Percentiles rank a stretch among this genome's conserved stretches.
phyloP scores from a whole-genome alignment of 92 coral and sea anemone genomes.

The Zoanthus sociatus region DNA sequence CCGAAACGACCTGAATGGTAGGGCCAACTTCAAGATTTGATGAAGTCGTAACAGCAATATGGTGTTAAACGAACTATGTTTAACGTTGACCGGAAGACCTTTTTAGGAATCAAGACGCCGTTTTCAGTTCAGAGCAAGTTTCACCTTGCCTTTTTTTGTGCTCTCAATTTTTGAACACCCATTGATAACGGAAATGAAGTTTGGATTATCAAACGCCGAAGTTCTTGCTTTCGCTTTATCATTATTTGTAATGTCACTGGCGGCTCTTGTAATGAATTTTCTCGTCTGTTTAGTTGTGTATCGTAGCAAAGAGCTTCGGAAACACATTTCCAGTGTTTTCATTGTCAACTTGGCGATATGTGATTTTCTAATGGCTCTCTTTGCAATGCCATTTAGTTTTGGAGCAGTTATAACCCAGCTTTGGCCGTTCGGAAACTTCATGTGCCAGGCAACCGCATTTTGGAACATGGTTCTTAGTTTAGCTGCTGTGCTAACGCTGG shows the following conservation, averaged over 20 bases:
- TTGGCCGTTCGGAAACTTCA: conserved; percentile 88
- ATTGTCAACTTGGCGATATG: conserved; percentile 95
- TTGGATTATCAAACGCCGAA: conserved; percentile 70
- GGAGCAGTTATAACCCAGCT: conserved; percentile 77
- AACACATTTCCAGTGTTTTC: conserved; percentile 93
- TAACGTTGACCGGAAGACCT: background rate
- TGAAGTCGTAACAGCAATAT: background rate
- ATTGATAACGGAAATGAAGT: conserved; percentile 57
- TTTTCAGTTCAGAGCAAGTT: background rate
- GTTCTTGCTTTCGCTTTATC: conserved; percentile 70
- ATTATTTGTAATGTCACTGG: conserved; percentile 80
- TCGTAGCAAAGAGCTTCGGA: conserved; percentile 88
- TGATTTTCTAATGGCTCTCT: conserved; percentile 89
- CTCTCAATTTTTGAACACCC: background rate
- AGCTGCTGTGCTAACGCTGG: conserved; percentile 89
- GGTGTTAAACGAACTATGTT: background rate
- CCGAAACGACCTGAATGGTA: conserved; percentile 16
- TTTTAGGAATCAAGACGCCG: background rate
- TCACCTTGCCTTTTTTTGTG: background rate
- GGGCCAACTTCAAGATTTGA: background rate
- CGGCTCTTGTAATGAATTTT: conserved; percentile 90
- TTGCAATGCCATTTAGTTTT: conserved; percentile 96
- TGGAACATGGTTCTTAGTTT: conserved; percentile 89
- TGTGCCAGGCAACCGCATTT: conserved; percentile 90
- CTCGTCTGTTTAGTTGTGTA: conserved; percentile 95